Conservation (phyloP, 1,140 invertebrate species). For the Muscidifurax raptorellus region DNA sequence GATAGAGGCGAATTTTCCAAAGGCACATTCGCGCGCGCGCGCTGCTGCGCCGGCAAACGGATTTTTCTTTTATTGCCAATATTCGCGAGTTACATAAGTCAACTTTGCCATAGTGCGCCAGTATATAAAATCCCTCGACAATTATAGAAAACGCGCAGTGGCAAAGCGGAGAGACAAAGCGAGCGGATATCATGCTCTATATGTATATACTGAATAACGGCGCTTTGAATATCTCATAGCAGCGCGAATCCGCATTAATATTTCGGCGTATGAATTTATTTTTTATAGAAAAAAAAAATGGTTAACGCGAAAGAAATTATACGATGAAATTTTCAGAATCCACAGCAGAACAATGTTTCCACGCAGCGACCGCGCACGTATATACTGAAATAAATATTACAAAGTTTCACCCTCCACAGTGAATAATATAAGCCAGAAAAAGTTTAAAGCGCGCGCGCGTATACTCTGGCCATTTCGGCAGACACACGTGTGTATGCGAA, state of each 20-base stretch:
- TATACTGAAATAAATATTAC: neutral
- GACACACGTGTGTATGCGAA: neutral
- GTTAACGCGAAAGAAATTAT: too few species aligned
- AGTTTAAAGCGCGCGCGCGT: conserved; percentile 3
- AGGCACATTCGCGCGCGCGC: neutral
- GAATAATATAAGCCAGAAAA: neutral
- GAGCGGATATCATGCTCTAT: too few species aligned
- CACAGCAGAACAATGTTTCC: too few species aligned
- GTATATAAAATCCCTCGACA: conserved; percentile 7
- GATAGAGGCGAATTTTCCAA: conserved; percentile 29
- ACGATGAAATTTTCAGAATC: too few species aligned
- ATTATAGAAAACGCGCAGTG: neutral
- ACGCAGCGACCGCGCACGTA: too few species aligned
- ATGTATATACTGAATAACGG: too few species aligned
- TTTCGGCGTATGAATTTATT: too few species aligned
- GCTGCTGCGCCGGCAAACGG: neutral
- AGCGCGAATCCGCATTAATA: too few species aligned
- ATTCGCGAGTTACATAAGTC: conserved; percentile 36
- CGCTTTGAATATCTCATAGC: too few species aligned
- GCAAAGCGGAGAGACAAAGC: neutral
- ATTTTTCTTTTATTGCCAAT: conserved; percentile 47
- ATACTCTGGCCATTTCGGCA: neutral
- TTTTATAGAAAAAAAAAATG: too few species aligned
- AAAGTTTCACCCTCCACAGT: neutral
- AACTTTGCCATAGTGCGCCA: conserved; percentile 14